These are phyloP conservation scores for Epinephelus awoara DNA, from an alignment of 2,797 vertebrate species.

Conservation along the genomic window DNA sequence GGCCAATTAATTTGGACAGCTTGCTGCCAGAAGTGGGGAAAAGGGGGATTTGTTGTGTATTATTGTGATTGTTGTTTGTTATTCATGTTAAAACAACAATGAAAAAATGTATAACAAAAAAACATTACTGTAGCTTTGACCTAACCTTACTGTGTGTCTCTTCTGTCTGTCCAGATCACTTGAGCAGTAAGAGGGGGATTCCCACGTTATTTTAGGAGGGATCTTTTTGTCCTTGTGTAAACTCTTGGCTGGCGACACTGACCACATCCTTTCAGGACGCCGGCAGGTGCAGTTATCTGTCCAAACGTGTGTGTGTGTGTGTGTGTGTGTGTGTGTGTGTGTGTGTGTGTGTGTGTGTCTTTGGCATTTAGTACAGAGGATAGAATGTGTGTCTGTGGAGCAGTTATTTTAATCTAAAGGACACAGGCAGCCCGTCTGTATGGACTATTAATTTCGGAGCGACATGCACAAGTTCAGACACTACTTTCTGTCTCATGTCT, in stretches of 20 bases:
- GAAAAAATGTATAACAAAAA: too few species aligned
- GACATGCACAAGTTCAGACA: conserved; percentile 38
- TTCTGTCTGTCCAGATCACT: background rate
- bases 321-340: background rate
- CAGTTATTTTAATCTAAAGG: conserved; percentile 72
- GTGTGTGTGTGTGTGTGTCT: conserved; percentile 9
- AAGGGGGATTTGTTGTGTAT: too few species aligned
- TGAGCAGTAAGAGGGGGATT: conserved; percentile 26
- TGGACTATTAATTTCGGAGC: conserved; percentile 56
- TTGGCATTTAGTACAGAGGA: conserved; percentile 35
- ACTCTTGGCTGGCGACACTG: conserved; percentile 4
- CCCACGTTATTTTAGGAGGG: conserved; percentile 53
- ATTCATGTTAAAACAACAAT: too few species aligned
- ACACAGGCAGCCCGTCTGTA: conserved; percentile 46
- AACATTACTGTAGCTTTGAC: too few species aligned
- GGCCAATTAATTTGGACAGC: too few species aligned
- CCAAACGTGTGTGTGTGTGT: background rate
- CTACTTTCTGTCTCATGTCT: conserved; percentile 40
- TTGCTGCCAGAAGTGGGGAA: too few species aligned
- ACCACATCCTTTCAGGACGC: conserved; percentile 41
- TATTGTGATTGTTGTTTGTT: too few species aligned
- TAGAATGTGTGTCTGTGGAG: conserved; percentile 66
- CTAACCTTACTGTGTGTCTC: background rate
- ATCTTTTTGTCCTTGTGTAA: conserved; percentile 51
- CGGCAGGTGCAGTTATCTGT: conserved; percentile 5